phyloP scores from a whole-genome alignment of 2,888 invertebrate genomes.

The Meganola albula region DNA sequence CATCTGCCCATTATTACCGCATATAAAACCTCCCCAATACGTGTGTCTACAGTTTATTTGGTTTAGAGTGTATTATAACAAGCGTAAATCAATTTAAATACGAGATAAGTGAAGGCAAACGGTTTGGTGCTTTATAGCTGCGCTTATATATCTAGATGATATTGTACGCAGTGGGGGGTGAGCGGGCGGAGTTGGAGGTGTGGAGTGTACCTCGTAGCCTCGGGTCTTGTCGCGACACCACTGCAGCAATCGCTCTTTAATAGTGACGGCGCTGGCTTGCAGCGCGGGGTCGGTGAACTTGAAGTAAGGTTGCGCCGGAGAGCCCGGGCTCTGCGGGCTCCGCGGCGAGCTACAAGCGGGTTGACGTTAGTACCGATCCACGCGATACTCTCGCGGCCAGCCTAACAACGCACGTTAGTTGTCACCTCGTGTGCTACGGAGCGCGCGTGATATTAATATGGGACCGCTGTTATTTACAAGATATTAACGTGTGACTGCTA shows the following conservation, averaged over 20 bases:
- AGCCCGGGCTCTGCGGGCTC: constrained; percentile 80
- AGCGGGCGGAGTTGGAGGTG: constrained; percentile 31
- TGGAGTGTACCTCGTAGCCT: constrained; percentile 93
- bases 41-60: constrained; percentile 9
- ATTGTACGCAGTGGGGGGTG: constrained; percentile 32
- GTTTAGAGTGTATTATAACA: too few relatives aligned
- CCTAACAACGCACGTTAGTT: constrained; percentile 33
- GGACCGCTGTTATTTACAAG: constrained; percentile 47
- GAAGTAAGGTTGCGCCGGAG: constrained; percentile 86
- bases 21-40: constrained; percentile 37
- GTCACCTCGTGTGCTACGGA: constrained; percentile 38
- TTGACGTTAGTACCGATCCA: constrained; percentile 57
- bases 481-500: constrained; percentile 28
- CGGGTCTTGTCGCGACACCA: constrained; percentile 98
- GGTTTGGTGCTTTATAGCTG: constrained; percentile 12
- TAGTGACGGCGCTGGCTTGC: constrained; percentile 93
- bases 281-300: constrained; percentile 94
- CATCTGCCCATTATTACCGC: constrained; percentile 32
- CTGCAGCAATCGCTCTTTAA: constrained; percentile 96
- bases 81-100: not conserved
- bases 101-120: constrained; percentile 1
- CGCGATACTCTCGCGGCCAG: constrained; percentile 27
- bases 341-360: constrained; percentile 84
- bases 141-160: constrained; percentile 9
- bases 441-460: constrained; percentile 42